Evolutionary conservation across 2,888 invertebrate genomes (phyloP), one percentile per base, ranked within the genome.

Genomic region (Stramonita haemastoma): DNA sequence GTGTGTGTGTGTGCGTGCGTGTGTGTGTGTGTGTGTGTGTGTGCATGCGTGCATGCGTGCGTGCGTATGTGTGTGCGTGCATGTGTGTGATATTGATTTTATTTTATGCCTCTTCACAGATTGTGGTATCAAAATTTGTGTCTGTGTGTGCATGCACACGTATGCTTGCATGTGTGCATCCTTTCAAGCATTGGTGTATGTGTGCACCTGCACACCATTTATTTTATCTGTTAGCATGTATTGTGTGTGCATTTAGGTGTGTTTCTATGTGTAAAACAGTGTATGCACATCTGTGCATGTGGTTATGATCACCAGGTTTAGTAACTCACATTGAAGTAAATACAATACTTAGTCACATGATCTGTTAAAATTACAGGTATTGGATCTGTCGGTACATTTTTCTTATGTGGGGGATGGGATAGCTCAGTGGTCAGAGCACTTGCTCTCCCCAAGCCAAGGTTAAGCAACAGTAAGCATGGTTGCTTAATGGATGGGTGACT

Each of bases 11-110:
- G n/a, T n/a, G 13, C 26, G 70, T 70, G 70, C 26, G 70, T 70
- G 70, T 19, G 70, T 70, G 70, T 70, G 70, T 70, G 70, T 70
- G 70, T 70, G 70, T 70, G 70, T 70, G 70, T 70, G 22, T 70
- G 70, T 70, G 70, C 26, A 26, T 70, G 70, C 26, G 8, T 70
- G 70, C 26, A 22, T 22, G 26, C 26, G 19, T 70, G 70, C 26
- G 19, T 70, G 70, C 26, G 26, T 70, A 26, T 70, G 70, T 70
- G 26, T 57, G 57, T 73, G 73, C n/a, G n/a, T n/a, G n/a, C n/a
- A n/a, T 46, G 46, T 46, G 46, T 46, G 46, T 5, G 46, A 46
- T 46, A 46, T 46, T 46, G 8, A 46, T 46, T 46, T 46, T 8
- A 46, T 46, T 46, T 46, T 46, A 46, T 46, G 46, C 46, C 2